phyloP scores from a whole-genome alignment of 2,888 invertebrate genomes.

The Alcis repandata region DNA sequence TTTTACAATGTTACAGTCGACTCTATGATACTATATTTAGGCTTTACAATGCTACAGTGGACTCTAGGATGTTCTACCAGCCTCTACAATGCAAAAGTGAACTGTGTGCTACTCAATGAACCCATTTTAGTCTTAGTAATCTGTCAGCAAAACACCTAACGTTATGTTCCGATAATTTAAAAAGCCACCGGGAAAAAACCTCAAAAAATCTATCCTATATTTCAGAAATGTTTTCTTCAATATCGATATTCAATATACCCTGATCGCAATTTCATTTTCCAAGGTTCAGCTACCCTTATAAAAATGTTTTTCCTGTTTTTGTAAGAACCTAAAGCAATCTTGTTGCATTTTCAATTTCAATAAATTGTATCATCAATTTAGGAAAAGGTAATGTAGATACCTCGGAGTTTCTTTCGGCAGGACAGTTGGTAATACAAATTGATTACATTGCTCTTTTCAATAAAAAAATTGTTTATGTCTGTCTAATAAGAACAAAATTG shows the following conservation, averaged over 20 bases:
- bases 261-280: slow-evolving; percentile 5
- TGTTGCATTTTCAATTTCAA: slow-evolving; percentile 26
- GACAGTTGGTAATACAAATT: slow-evolving; percentile 28
- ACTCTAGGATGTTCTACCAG: too few relatives aligned
- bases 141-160: too few relatives aligned
- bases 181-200: too few relatives aligned
- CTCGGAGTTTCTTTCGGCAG: slow-evolving; percentile 17
- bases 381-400: slow-evolving; percentile 1
- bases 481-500: not conserved
- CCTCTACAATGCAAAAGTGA: too few relatives aligned
- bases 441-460: slow-evolving; percentile 12
- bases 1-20: too few relatives aligned
- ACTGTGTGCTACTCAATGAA: too few relatives aligned
- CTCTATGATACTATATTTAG: too few relatives aligned
- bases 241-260: not conserved
- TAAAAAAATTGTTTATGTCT: slow-evolving; percentile 2
- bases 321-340: slow-evolving; percentile 3
- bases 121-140: too few relatives aligned
- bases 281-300: not conserved
- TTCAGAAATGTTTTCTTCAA: not conserved
- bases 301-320: slow-evolving; percentile 2
- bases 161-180: too few relatives aligned
- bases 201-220: not conserved
- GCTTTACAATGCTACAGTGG: too few relatives aligned
- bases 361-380: slow-evolving; percentile 28